Base-by-base conservation (phyloP, 53 echinoderm and acorn worm species). In the Crossaster papposus region DNA sequence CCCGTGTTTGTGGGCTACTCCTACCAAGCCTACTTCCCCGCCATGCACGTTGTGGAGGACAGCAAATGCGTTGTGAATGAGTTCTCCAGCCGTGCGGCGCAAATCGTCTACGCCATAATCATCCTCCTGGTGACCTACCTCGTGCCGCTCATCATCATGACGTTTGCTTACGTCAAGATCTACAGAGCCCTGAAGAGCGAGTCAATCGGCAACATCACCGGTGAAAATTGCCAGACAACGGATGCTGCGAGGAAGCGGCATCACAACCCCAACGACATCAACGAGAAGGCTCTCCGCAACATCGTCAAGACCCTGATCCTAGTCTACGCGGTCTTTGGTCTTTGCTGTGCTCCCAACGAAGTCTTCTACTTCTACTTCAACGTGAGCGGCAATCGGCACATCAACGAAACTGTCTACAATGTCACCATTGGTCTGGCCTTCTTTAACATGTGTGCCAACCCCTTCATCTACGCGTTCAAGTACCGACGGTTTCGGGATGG, bases 301-400 rank as follows among this genome's bases (percentile, higher is more conserved):
- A 90, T 83, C 58, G 51, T 90, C 80, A 82, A 83, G 58, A 90
- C 90, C 14, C 77, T 90, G 29, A 26, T 83, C n/a, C 20, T 83
- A 2, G 90, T 90, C 51, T 82, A 72, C 52, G 28, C 77, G 44
- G 83, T 83, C 62, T 90, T 90, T 23, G 54, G 44, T 1, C 30
- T 90, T 23, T 90, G 90, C n/a, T 90, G 90, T 83, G 83, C 82
- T 10, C 83, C 83, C 20, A 90, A 90, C 18, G 72, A 90, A 36
- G 82, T 90, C 63, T 82, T 75, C 32, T 90, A 82, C 77, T 83
- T 90, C 75, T 90, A 82, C 38, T 90, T 75, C 82, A 90, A 90
- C 30, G 76, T 90, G 44, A 83, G 83, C 20, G 62, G 38, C 7
- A 74, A 28, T 30, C 54, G n/a, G 36, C 82, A 90, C 64, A 82